Conservation (phyloP, 2,797 vertebrate species). For the Microcaecilia unicolor region DNA sequence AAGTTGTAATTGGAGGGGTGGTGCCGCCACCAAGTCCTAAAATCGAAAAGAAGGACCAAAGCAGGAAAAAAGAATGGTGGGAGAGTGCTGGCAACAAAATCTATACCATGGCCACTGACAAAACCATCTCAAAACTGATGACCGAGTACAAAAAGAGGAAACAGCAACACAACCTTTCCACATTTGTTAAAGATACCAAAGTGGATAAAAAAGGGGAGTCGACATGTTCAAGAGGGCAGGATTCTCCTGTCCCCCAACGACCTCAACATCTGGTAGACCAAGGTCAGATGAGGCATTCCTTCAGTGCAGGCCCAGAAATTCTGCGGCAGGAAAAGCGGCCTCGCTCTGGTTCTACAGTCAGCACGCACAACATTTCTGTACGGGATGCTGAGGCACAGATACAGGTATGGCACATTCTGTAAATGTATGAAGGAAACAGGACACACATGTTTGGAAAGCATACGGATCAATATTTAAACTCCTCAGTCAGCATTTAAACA, state of each 20-base stretch:
- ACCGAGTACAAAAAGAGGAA: constrained; percentile 88
- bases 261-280: constrained; percentile 87
- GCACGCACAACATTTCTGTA: constrained; percentile 75
- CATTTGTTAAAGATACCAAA: constrained; percentile 73
- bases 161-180: constrained; percentile 75
- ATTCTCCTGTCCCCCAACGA: constrained; percentile 67
- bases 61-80: constrained; percentile 91
- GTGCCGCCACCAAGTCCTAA: constrained; percentile 55
- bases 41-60: constrained; percentile 54
- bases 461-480: no score
- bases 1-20: constrained; percentile 43
- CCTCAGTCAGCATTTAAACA: no score
- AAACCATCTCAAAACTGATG: constrained; percentile 87
- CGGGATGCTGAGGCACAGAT: constrained; percentile 88
- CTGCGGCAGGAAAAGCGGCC: constrained; percentile 83
- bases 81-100: constrained; percentile 89
- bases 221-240: constrained; percentile 43
- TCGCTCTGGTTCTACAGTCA: constrained; percentile 81
- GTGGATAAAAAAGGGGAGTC: constrained; percentile 52
- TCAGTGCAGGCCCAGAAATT: constrained; percentile 87
- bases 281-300: constrained; percentile 81
- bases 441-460: no score
- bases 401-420: constrained; percentile 59
- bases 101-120: constrained; percentile 88
- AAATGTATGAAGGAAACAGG: no score